Conservation (phyloP, 1,140 invertebrate species). For the Elysia chlorotica region DNA sequence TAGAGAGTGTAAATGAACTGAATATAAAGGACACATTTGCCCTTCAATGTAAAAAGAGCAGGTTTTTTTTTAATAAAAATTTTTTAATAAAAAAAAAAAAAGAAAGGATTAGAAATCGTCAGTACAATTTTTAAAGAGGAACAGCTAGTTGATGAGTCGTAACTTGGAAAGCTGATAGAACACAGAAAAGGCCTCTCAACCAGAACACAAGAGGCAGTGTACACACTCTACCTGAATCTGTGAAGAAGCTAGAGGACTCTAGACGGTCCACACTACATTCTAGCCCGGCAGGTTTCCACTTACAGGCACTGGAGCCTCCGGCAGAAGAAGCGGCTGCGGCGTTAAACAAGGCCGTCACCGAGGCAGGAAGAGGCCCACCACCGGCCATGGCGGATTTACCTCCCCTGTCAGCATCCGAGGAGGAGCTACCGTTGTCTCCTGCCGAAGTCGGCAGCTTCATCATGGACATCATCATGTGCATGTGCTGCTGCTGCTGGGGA, state of each 20-base stretch:
- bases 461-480: no score
- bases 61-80: not conserved
- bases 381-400: not conserved
- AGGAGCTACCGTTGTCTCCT: slow-evolving; percentile 11
- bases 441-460: no score
- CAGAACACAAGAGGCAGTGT: no score
- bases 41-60: not conserved
- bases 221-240: not conserved
- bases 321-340: slow-evolving; percentile 22
- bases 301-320: slow-evolving; percentile 17
- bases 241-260: not conserved
- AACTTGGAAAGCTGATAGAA: no score
- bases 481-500: no score
- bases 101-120: not conserved
- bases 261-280: slow-evolving; percentile 18
- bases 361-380: slow-evolving; percentile 1
- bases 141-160: no score
- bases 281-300: not conserved
- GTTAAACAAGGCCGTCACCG: slow-evolving; percentile 33
- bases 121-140: no score
- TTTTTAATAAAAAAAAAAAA: not conserved
- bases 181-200: no score
- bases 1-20: not conserved
- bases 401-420: not conserved
- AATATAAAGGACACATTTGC: not conserved